phyloP scores from a whole-genome alignment of 2,888 invertebrate genomes.

The Megamerina dolium region DNA sequence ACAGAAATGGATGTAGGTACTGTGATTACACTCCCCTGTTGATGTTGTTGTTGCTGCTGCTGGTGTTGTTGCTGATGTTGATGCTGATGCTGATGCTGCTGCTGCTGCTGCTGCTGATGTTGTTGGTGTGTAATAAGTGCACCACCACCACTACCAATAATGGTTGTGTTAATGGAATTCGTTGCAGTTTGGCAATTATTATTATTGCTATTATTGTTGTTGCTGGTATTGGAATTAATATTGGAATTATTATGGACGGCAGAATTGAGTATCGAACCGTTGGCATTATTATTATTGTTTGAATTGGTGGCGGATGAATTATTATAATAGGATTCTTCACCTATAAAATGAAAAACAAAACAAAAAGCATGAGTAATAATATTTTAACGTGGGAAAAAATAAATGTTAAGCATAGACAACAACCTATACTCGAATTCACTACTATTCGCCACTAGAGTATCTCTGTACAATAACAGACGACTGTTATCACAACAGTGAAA shows the following conservation, averaged over 20 bases:
- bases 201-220: slow-evolving; percentile 15
- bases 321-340: slow-evolving; percentile 47
- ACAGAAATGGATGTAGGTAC: slow-evolving; percentile 48
- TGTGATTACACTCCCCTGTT: slow-evolving; percentile 10
- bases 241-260: slow-evolving; percentile 49
- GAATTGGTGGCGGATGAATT: slow-evolving; percentile 34
- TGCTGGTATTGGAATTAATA: too few species aligned
- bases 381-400: too few species aligned
- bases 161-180: slow-evolving; percentile 41
- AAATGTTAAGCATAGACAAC: too few species aligned
- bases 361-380: too few species aligned
- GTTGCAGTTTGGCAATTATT: slow-evolving; percentile 12
- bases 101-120: slow-evolving; percentile 27
- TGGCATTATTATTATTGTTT: too few species aligned
- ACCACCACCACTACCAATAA: slow-evolving; percentile 36
- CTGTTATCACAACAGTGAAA: too few species aligned
- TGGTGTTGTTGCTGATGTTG: slow-evolving; percentile 33
- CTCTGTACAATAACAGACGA: too few species aligned
- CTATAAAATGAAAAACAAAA: too few species aligned
- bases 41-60: slow-evolving; percentile 28
- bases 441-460: too few species aligned
- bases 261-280: slow-evolving; percentile 43
- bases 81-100: slow-evolving; percentile 24
- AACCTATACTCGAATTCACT: too few species aligned
- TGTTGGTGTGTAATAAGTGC: slow-evolving; percentile 34